Percentiles rank a stretch among this genome's conserved stretches.
phyloP scores from a whole-genome alignment of 1,140 invertebrate species.

The Dreissena polymorpha region DNA sequence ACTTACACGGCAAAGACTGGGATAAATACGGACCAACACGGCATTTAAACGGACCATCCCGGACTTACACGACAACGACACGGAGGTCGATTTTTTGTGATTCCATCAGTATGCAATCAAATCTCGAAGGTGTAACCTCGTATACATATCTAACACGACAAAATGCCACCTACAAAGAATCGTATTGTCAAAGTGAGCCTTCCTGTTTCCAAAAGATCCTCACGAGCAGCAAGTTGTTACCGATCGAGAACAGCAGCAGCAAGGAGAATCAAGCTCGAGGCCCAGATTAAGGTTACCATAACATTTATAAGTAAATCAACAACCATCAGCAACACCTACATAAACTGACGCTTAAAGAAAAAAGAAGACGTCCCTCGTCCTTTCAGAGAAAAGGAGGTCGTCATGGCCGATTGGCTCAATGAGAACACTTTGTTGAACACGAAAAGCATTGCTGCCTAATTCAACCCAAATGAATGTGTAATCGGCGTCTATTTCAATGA shows the following conservation, averaged over 20 bases:
- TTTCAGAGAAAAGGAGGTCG: background rate
- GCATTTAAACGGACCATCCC: too few species aligned
- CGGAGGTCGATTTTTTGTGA: background rate
- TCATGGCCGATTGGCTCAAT: conserved; percentile 5
- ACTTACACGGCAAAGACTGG: background rate
- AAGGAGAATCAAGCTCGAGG: background rate
- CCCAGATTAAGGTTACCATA: background rate
- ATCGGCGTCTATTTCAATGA: too few species aligned
- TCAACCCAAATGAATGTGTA: too few species aligned
- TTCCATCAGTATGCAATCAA: background rate
- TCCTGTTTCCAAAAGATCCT: background rate
- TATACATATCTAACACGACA: background rate
- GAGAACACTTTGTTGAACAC: background rate
- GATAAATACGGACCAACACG: too few species aligned
- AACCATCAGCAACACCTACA: background rate
- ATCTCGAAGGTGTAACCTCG: background rate
- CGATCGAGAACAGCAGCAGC: background rate
- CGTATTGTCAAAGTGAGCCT: background rate
- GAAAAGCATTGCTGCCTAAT: background rate
- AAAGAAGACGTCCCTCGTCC: background rate
- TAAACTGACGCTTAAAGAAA: too few species aligned
- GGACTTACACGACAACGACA: background rate
- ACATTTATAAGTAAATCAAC: background rate
- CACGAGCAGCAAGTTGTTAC: background rate
- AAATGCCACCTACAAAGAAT: background rate